Evolutionary conservation across 2,888 invertebrate genomes (phyloP).

Genomic region (Chrysolina haemoptera): DNA sequence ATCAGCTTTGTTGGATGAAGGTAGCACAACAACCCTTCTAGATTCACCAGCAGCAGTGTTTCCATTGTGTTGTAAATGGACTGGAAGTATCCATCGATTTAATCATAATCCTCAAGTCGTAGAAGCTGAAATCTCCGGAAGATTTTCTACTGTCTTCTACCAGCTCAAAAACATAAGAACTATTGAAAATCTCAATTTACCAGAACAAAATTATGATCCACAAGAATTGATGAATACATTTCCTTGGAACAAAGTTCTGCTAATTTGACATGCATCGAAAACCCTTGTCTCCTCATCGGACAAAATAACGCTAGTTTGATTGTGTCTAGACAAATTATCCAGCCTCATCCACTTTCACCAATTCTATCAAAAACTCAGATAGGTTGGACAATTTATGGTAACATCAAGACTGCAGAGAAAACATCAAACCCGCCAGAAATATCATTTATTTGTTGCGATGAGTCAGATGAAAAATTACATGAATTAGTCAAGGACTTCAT

Average conservation of each 20-base stretch:
- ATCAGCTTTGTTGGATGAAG: neutral
- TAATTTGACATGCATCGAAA: neutral
- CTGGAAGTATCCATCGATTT: neutral
- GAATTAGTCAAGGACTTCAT: neutral
- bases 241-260: neutral
- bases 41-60: neutral
- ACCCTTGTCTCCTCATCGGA: neutral
- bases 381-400: neutral
- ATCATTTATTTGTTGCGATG: neutral
- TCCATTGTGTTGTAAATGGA: neutral
- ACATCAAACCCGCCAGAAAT: neutral
- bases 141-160: neutral
- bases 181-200: neutral
- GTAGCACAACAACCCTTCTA: neutral
- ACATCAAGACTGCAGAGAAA: neutral
- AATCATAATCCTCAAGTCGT: neutral
- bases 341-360: neutral
- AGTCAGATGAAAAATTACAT: neutral
- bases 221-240: neutral
- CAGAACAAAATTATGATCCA: neutral
- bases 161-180: conserved; percentile 8
- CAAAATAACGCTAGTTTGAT: conserved; percentile 17
- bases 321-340: conserved; percentile 1
- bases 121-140: conserved; percentile 6
- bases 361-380: conserved; percentile 1